Evolutionary conservation across 2,113 vertebrate genomes (phyloP).

Genomic region (Salvelinus alpinus): DNA sequence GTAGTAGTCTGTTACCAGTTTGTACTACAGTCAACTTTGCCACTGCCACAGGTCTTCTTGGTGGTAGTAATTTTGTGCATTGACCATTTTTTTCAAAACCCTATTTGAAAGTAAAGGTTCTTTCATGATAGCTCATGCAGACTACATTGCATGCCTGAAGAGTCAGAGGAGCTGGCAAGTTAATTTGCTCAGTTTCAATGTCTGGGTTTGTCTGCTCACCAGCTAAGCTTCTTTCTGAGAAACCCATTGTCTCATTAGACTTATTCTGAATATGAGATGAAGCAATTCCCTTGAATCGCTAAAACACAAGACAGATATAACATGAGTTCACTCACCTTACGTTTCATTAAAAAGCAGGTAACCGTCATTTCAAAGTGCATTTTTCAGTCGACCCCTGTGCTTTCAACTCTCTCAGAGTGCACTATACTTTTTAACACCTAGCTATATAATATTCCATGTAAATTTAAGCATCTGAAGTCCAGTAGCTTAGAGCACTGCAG

Average conservation of each 20-base stretch:
- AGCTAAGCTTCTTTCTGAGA: slow-evolving; percentile 61
- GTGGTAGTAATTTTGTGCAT: background rate
- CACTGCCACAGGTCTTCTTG: background rate
- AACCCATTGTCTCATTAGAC: slow-evolving; percentile 66
- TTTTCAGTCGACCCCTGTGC: slow-evolving; percentile 42
- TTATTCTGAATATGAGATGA: slow-evolving; percentile 67
- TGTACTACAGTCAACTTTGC: background rate
- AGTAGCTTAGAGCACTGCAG: slow-evolving; percentile 69
- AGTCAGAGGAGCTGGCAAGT: slow-evolving; percentile 45
- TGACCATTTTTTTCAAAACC: background rate
- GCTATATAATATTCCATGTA: slow-evolving; percentile 71
- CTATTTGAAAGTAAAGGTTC: background rate
- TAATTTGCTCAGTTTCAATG: slow-evolving; percentile 62
- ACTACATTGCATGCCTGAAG: slow-evolving; percentile 12
- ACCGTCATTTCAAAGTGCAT: slow-evolving; percentile 57
- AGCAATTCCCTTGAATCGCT: slow-evolving; percentile 53
- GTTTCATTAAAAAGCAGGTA: slow-evolving; percentile 66
- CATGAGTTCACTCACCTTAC: slow-evolving; percentile 45
- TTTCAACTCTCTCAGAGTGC: slow-evolving; percentile 56
- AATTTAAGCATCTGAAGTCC: slow-evolving; percentile 67
- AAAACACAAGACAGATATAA: slow-evolving; percentile 42
- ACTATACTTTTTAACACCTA: slow-evolving; percentile 51
- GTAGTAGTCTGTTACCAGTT: background rate
- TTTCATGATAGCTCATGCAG: background rate
- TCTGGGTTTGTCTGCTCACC: slow-evolving; percentile 35